A percentile compares a stretch with the other conserved stretches of the same genome.
phyloP scores from a whole-genome alignment of 2,113 vertebrate species.

The Proterorhinus semilunaris region DNA sequence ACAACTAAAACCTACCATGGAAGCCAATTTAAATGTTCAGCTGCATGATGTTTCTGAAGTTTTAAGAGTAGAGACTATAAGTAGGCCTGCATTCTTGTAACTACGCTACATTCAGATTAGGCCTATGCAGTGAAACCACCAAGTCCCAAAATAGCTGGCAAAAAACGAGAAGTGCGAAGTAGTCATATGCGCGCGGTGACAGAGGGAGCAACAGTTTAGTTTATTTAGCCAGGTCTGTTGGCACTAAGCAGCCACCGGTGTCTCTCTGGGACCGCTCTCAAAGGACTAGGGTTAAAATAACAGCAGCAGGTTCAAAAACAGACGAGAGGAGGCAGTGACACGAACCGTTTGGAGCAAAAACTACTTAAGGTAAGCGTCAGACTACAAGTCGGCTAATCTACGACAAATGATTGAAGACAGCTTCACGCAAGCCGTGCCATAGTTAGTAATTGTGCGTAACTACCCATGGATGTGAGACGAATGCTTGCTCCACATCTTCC shows the following conservation, averaged over 20 bases:
- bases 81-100: not conserved
- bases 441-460: conserved; percentile 1
- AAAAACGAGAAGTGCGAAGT: conserved; percentile 73
- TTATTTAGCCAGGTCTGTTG: conserved; percentile 26
- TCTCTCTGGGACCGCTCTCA: conserved; percentile 12
- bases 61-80: not conserved
- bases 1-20: not conserved
- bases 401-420: not conserved
- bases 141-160: conserved; percentile 55
- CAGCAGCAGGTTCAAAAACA: conserved; percentile 13
- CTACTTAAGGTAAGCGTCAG: conserved; percentile 45
- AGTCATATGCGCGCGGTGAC: conserved; percentile 30
- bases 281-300: conserved; percentile 34
- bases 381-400: no score
- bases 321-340: conserved; percentile 9
- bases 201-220: conserved; percentile 40
- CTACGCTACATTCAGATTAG: no score
- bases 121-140: conserved; percentile 33
- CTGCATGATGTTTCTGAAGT: no score
- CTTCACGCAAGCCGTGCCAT: not conserved
- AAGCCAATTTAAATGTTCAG: no score
- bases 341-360: not conserved
- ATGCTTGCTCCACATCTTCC: conserved; percentile 37
- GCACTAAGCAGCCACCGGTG: conserved; percentile 27
- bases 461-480: conserved; percentile 22